Conservation (phyloP, 2,888 invertebrate genomes). For the Acleris sparsana region DNA sequence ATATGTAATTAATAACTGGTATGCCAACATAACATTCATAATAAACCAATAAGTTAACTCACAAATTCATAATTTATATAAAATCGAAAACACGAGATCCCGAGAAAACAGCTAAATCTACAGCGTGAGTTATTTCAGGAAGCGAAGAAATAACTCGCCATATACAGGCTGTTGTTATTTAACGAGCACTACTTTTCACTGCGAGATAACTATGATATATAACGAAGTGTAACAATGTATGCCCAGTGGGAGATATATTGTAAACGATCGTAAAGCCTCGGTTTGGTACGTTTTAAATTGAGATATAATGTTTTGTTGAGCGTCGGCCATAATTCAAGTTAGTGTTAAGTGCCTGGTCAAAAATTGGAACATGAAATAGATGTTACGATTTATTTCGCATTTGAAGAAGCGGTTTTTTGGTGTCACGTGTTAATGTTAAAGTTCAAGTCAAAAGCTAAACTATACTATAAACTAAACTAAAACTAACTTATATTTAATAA, state of each 20-base stretch:
- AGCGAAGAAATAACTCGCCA: conserved; percentile 26
- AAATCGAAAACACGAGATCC: conserved; percentile 7
- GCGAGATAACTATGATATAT: conserved; percentile 15
- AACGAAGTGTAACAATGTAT: conserved; percentile 9
- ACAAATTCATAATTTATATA: conserved; percentile 24
- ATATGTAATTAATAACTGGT: no score
- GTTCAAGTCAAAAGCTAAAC: no score
- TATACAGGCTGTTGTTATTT: conserved; percentile 26
- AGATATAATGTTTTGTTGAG: not conserved
- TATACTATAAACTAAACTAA: no score
- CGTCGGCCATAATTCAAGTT: not conserved
- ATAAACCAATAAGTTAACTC: no score
- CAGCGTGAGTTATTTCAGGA: conserved; percentile 32
- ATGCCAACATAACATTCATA: no score
- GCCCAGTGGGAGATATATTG: not conserved
- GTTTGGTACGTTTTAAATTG: not conserved
- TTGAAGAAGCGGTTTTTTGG: no score
- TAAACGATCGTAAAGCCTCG: conserved; percentile 2
- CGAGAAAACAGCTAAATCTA: conserved; percentile 27
- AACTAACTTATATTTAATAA: no score
- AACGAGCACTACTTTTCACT: conserved; percentile 27
- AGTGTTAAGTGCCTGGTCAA: not conserved
- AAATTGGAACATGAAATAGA: not conserved
- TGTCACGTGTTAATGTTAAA: no score
- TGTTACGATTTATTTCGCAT: no score